Conservation (phyloP, 2,888 invertebrate genomes). For the Choristoneura rosaceana region DNA sequence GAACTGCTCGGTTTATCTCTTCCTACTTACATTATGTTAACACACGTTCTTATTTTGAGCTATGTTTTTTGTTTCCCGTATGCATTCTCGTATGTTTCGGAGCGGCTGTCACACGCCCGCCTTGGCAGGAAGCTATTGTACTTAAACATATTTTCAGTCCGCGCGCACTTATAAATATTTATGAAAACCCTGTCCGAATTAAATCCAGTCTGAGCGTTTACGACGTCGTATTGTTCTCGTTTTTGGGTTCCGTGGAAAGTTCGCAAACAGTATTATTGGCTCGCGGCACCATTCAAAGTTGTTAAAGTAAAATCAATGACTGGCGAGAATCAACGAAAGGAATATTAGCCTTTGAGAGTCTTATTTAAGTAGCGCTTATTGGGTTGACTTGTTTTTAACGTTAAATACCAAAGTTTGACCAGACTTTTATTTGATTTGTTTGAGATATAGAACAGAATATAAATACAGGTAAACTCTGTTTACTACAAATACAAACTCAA, state of each 20-base stretch:
- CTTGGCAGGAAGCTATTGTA: conserved; percentile 55
- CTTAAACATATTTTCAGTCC: conserved; percentile 61
- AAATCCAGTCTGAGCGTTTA: conserved; percentile 64
- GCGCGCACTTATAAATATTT: conserved; percentile 65
- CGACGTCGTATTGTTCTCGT: conserved; percentile 53
- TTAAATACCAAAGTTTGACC: not conserved
- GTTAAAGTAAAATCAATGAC: conserved; percentile 29
- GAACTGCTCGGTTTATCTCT: conserved; percentile 19
- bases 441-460: too few species aligned
- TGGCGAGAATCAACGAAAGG: conserved; percentile 17
- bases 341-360: conserved; percentile 8
- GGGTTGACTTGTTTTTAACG: conserved; percentile 49
- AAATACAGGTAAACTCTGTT: not conserved
- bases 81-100: conserved; percentile 54
- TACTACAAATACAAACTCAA: not conserved
- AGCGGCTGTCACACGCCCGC: conserved; percentile 61
- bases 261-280: conserved; percentile 23
- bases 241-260: conserved; percentile 21
- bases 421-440: not conserved
- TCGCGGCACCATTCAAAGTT: conserved; percentile 15
- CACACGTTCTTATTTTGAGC: conserved; percentile 61
- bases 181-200: conserved; percentile 68
- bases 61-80: conserved; percentile 51
- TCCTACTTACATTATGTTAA: conserved; percentile 55
- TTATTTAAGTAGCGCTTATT: conserved; percentile 10